A percentile compares a stretch with the other conserved stretches of the same genome.
Conservation (phyloP, 1,140 invertebrate genomes). For the Pseudomyrmex gracilis region DNA sequence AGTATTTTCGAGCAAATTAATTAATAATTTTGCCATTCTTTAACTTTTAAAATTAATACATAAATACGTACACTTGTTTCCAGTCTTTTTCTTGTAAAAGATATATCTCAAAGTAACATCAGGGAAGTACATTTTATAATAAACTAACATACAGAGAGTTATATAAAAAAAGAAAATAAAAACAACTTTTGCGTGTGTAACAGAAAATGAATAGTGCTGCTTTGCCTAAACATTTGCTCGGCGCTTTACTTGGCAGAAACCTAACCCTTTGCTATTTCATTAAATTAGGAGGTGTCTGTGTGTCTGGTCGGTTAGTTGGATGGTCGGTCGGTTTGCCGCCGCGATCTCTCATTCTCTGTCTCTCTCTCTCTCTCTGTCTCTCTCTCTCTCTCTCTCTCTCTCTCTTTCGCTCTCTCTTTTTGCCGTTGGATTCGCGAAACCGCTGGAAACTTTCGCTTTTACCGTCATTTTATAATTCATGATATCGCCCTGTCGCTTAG, state of each 20-base stretch:
- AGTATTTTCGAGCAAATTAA: too few species aligned
- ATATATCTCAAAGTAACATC: too few species aligned
- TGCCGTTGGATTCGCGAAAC: conserved; percentile 68
- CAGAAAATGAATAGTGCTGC: conserved; percentile 51
- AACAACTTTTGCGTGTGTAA: conserved; percentile 65
- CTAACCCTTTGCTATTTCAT: conserved; percentile 83
- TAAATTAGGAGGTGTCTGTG: conserved; percentile 78
- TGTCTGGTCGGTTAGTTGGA: conserved; percentile 68
- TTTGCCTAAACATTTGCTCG: conserved; percentile 81
- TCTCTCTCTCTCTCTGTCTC: conserved; percentile 9
- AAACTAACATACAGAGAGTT: too few species aligned
- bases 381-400: conserved; percentile 14
- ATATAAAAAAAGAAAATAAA: not conserved
- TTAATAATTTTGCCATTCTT: too few species aligned
- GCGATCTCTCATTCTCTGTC: conserved; percentile 18
- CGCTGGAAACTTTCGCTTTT: conserved; percentile 84
- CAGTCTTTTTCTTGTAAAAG: too few species aligned
- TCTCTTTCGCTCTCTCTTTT: conserved; percentile 7
- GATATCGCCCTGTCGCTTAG: conserved; percentile 80
- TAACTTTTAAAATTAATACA: too few species aligned
- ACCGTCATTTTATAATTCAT: conserved; percentile 85
- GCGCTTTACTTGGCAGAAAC: conserved; percentile 74
- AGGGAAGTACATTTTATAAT: too few species aligned
- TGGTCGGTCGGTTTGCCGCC: conserved; percentile 48
- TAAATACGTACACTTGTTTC: too few species aligned